phyloP scores from a whole-genome alignment of 2,113 vertebrate species.

The Scortum barcoo region DNA sequence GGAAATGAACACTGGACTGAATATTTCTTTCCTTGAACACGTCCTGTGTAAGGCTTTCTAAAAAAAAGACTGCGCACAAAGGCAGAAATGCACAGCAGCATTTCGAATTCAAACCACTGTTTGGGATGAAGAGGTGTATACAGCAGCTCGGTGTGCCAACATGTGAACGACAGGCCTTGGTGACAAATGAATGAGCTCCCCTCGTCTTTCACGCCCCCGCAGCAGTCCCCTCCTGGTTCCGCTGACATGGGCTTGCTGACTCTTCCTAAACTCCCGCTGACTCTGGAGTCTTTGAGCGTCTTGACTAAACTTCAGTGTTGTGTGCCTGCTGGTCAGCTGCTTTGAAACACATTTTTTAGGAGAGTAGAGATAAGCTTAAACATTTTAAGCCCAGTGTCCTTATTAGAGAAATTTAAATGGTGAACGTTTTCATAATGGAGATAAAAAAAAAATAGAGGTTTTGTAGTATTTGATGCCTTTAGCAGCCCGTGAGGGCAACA shows the following conservation, averaged over 20 bases:
- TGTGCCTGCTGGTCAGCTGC: no score
- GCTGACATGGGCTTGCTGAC: slow-evolving; percentile 13
- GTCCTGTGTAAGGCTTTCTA: background rate
- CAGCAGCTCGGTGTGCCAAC: slow-evolving; percentile 10
- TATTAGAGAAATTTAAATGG: background rate
- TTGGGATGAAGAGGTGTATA: background rate
- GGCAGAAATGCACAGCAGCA: background rate
- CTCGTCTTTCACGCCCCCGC: slow-evolving; percentile 42
- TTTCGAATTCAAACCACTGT: background rate
- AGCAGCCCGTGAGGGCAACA: background rate
- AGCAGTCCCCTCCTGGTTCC: slow-evolving; percentile 36
- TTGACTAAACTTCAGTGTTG: slow-evolving; percentile 28
- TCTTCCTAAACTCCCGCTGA: slow-evolving; percentile 30
- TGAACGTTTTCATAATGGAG: slow-evolving; percentile 10
- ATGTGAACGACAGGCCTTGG: slow-evolving; percentile 20
- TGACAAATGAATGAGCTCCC: slow-evolving; percentile 21
- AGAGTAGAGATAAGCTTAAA: slow-evolving; percentile 18
- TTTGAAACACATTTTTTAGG: slow-evolving; percentile 15
- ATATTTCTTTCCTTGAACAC: background rate
- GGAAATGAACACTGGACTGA: background rate
- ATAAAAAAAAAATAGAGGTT: background rate
- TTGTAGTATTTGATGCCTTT: background rate
- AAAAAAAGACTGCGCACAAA: background rate
- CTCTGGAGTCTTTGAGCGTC: slow-evolving; percentile 26
- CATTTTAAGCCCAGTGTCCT: slow-evolving; percentile 13